Evolutionary conservation across 1,140 invertebrate species (phyloP).

Genomic region (Fopius arisanus): DNA sequence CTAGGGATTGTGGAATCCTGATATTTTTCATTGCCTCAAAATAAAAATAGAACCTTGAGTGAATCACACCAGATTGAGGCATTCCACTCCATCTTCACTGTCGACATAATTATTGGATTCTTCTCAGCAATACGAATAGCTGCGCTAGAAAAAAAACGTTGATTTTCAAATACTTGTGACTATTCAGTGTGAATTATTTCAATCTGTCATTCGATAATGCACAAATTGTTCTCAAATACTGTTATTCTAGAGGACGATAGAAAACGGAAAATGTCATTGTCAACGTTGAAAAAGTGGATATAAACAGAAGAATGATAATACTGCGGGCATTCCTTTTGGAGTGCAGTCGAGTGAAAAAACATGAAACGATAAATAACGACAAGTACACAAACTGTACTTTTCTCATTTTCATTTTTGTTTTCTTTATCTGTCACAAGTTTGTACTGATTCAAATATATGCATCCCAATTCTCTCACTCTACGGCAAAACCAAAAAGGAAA

Average conservation of each 20-base stretch:
- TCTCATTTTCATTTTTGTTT: background rate
- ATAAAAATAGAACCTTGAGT: constrained; percentile 20
- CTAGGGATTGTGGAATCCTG: constrained; percentile 16
- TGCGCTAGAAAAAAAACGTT: background rate
- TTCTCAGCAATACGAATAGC: constrained; percentile 26
- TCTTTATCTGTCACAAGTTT: background rate
- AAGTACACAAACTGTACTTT: background rate
- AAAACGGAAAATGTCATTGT: background rate
- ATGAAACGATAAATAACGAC: background rate
- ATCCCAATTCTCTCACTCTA: background rate
- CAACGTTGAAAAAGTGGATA: background rate
- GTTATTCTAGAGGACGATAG: background rate
- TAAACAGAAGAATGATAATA: background rate
- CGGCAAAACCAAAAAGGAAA: background rate
- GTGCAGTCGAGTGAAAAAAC: background rate
- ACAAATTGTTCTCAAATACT: background rate
- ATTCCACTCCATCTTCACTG: constrained; percentile 6
- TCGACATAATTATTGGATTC: background rate
- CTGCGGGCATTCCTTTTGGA: background rate
- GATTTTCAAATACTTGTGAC: background rate
- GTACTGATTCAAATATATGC: constrained; percentile 7
- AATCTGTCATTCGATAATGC: background rate
- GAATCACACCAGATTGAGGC: background rate
- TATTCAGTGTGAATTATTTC: background rate
- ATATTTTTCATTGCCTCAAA: constrained; percentile 26